Base-by-base conservation (phyloP, 2,888 invertebrate species). In the Xestia sexstrigata region DNA sequence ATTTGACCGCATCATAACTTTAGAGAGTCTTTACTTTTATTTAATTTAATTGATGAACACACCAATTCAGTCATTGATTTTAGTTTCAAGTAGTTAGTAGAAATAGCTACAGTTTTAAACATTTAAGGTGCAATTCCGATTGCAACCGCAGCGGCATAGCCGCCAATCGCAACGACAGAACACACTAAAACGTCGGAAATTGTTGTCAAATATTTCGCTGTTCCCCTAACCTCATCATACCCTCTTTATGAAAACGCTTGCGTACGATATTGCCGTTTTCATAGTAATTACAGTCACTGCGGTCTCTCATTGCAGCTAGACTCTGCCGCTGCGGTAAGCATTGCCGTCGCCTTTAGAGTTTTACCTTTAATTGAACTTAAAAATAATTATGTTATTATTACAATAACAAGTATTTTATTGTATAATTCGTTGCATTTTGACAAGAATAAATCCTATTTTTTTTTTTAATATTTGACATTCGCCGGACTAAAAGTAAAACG, bases 71-170 rank as follows among this genome's bases (percentile, higher is more conserved):
- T 62, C 42, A 62, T 62, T 77, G 70, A 52, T 35, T 17, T 77
- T 35, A 52, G 35, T 69, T 77, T 20, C 23, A 39, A 62, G 78
- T 77, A 77, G 69, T 49, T 77, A 11, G 30, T 76, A 70, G 60
- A 77, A 23, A 2, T 52, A 77, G 70, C 60, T 52, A 62, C 60
- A 70, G 78, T 77, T 77, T 78, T 35, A 45, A 78, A 45, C 11
- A 15, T 45, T n/a, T 62, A 26, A 68, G 4, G 30, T 35, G 5
- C 35, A 20, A 20, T 62, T 17, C 20, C 30, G 60, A 30, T 3
- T 17, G 17, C 17, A 8, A 60, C 17, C 60, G 60, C 60, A 30
- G 30, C 17, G 17, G 4, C 30, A 60, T 20, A 8, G 30, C 3
- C 17, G 60, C 8, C 60, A 9, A 1, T 17, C 30, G 17, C 2